phyloP scores from a whole-genome alignment of 2,113 vertebrate genomes.

The Oceanodroma tethys region DNA sequence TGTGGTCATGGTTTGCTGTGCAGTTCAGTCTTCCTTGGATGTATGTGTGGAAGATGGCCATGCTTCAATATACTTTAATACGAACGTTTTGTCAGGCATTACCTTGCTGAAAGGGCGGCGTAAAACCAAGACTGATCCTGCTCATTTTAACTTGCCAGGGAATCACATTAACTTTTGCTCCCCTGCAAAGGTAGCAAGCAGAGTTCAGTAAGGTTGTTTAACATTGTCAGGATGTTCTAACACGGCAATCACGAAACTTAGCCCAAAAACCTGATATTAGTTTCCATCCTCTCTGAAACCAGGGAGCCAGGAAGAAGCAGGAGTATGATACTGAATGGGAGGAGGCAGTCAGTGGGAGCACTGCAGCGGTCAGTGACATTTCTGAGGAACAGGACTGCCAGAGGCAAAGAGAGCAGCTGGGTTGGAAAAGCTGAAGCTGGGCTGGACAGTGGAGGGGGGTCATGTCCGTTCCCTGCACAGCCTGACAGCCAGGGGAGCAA shows the following conservation, averaged over 20 bases:
- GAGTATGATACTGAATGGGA: neutral
- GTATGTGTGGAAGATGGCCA: neutral
- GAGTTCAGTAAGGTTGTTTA: neutral
- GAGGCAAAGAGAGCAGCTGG: neutral
- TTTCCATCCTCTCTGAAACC: neutral
- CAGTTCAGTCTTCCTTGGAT: neutral
- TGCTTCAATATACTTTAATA: neutral
- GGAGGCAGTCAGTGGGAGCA: neutral
- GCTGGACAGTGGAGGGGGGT: neutral
- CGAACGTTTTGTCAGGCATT: neutral
- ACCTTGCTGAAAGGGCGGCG: neutral
- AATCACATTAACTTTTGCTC: neutral
- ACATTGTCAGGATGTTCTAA: neutral
- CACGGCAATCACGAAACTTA: neutral
- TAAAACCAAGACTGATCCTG: neutral
- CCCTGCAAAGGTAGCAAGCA: neutral
- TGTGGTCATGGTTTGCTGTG: neutral
- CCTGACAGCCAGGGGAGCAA: neutral
- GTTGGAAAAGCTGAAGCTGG: neutral
- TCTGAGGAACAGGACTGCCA: neutral
- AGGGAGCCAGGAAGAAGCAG: neutral
- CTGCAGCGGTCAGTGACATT: neutral
- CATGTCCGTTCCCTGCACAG: accelerated
- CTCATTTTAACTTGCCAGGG: neutral
- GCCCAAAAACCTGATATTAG: neutral